phyloP scores from a whole-genome alignment of 2,797 vertebrate species.

The Taeniopygia guttata region DNA sequence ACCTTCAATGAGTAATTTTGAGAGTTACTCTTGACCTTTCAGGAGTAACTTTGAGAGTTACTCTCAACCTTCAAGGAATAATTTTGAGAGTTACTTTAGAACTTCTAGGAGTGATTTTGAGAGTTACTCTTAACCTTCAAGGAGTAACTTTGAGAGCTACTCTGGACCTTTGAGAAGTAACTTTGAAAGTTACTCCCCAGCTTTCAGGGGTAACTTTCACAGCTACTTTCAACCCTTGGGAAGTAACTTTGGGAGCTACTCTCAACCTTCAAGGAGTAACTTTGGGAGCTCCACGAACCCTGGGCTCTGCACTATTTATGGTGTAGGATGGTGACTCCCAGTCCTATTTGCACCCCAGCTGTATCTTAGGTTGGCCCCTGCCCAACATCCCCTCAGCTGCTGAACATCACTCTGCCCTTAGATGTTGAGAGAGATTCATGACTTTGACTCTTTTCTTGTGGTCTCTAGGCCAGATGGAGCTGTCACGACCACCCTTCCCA shows the following conservation, averaged over 20 bases:
- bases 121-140: fast-evolving
- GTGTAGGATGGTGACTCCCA: not conserved
- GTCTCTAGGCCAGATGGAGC: not conserved
- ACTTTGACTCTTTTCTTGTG: not conserved
- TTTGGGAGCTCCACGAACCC: fast-evolving
- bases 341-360: not conserved
- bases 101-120: fast-evolving
- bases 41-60: not conserved
- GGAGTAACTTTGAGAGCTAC: not conserved
- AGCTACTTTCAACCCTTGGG: fast-evolving
- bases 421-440: not conserved
- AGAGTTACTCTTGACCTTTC: fast-evolving
- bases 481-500: not conserved
- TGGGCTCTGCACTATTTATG: fast-evolving
- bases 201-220: fast-evolving
- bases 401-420: not conserved
- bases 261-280: not conserved
- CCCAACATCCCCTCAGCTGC: not conserved
- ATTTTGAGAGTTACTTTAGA: fast-evolving
- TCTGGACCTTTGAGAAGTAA: fast-evolving
- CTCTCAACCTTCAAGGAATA: fast-evolving
- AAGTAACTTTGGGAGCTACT: not conserved
- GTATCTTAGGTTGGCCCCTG: not conserved
- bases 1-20: not conserved
- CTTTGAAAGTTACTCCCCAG: fast-evolving